A percentile compares a stretch with the other conserved stretches of the same genome.
These are phyloP conservation scores for Melanchra persicariae DNA, from an alignment of 2,888 invertebrate genomes.

Conservation along the genomic window DNA sequence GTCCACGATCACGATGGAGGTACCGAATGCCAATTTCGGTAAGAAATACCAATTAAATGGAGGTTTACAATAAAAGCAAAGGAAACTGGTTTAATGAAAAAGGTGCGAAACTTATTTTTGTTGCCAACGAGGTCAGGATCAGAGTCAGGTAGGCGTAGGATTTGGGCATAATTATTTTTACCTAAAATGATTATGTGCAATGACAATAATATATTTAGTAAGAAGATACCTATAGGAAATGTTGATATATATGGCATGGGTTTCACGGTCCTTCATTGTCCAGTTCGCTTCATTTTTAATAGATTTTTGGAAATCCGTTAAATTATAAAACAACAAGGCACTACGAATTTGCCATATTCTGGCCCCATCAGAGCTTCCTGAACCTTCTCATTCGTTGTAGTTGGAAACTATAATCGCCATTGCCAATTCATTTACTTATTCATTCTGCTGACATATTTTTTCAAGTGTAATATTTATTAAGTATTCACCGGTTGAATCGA, in stretches of 20 bases:
- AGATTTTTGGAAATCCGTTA: background rate
- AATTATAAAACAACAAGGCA: background rate
- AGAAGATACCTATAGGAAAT: too few relatives aligned
- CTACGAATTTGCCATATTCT: background rate
- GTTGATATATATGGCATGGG: too few relatives aligned
- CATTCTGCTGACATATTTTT: conserved; percentile 33
- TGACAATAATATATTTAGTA: too few relatives aligned
- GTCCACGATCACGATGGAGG: conserved; percentile 56
- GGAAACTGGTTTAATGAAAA: conserved; percentile 47
- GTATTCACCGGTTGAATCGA: conserved; percentile 36
- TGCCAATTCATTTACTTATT: conserved; percentile 43
- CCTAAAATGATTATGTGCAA: background rate
- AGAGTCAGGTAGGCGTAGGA: conserved; percentile 5
- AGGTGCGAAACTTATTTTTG: conserved; percentile 29
- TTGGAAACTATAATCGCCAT: background rate
- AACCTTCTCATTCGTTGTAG: background rate
- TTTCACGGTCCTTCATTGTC: background rate
- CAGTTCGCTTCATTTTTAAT: background rate
- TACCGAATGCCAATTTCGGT: conserved; percentile 48
- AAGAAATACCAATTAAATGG: conserved; percentile 55
- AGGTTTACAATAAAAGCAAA: conserved; percentile 46
- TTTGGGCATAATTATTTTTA: conserved; percentile 8
- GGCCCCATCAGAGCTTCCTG: too few relatives aligned
- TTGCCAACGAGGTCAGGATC: conserved; percentile 23
- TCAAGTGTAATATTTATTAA: conserved; percentile 14